phyloP scores from a whole-genome alignment of 2,888 invertebrate species.

The Synergus umbraculus region DNA sequence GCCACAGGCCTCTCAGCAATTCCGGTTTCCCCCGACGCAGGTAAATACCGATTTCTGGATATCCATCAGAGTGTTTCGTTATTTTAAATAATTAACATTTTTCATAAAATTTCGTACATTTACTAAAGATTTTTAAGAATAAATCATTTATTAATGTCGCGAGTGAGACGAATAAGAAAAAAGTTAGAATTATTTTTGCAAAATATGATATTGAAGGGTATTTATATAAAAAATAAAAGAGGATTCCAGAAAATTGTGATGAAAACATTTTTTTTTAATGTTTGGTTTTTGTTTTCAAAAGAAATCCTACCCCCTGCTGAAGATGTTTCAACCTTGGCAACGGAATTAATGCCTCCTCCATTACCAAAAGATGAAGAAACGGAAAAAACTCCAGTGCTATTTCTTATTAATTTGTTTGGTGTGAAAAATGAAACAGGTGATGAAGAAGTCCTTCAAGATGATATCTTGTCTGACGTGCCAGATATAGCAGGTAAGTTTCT shows the following conservation, averaged over 20 bases:
- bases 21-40: slow-evolving; percentile 54
- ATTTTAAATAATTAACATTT: too few relatives aligned
- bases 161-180: too few relatives aligned
- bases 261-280: neutral
- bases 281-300: neutral
- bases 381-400: slow-evolving; percentile 60
- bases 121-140: too few relatives aligned
- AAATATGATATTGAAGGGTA: too few relatives aligned
- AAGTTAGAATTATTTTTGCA: too few relatives aligned
- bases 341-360: slow-evolving; percentile 65
- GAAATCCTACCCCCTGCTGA: neutral
- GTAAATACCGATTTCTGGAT: slow-evolving; percentile 54
- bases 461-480: slow-evolving; percentile 61
- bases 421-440: slow-evolving; percentile 67
- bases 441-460: slow-evolving; percentile 65
- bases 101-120: too few relatives aligned
- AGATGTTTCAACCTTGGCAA: slow-evolving; percentile 57
- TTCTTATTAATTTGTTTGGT: slow-evolving; percentile 71
- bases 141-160: too few relatives aligned
- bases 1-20: slow-evolving; percentile 58
- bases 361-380: slow-evolving; percentile 53
- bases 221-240: neutral
- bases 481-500: slow-evolving; percentile 62
- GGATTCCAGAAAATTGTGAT: neutral
- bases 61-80: slow-evolving; percentile 7